These are phyloP conservation scores for Sabatieria punctata DNA, from an alignment of 2,888 invertebrate genomes.

Conservation along the genomic window DNA sequence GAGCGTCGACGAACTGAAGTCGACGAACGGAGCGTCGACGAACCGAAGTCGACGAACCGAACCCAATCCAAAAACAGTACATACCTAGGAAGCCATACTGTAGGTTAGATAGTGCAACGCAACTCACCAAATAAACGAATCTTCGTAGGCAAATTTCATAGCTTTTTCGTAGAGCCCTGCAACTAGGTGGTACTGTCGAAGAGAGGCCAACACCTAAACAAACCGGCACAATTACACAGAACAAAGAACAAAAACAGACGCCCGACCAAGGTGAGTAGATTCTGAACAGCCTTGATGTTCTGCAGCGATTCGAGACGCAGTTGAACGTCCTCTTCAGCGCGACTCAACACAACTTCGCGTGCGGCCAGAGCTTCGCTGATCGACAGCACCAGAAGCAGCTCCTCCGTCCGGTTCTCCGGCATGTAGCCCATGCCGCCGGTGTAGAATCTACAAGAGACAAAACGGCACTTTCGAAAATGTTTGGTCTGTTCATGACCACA, in stretches of 20 bases:
- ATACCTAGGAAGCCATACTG: too few species aligned
- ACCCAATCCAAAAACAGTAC: too few species aligned
- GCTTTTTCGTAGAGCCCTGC: slow-evolving; percentile 60
- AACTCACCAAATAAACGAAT: slow-evolving; percentile 70
- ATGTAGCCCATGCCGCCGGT: neutral
- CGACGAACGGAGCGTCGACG: too few species aligned
- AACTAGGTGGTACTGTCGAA: slow-evolving; percentile 25
- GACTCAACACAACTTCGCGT: slow-evolving; percentile 77
- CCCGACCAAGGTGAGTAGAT: slow-evolving; percentile 73
- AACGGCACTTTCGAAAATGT: too few species aligned
- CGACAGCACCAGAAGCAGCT: slow-evolving; percentile 65
- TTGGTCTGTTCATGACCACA: too few species aligned
- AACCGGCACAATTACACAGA: too few species aligned
- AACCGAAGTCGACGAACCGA: too few species aligned
- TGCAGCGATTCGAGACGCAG: slow-evolving; percentile 62
- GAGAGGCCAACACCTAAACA: slow-evolving; percentile 22
- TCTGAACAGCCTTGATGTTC: slow-evolving; percentile 71
- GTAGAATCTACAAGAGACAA: too few species aligned
- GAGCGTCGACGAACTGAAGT: too few species aligned
- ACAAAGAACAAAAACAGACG: too few species aligned
- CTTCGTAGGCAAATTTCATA: slow-evolving; percentile 90
- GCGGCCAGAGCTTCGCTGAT: slow-evolving; percentile 55
- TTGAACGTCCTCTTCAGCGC: slow-evolving; percentile 73
- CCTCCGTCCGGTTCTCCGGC: slow-evolving; percentile 53
- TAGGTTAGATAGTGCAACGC: too few species aligned